phyloP scores from a whole-genome alignment of 92 coral and sea anemone genomes.

The Anthopleura xanthogrammica region DNA sequence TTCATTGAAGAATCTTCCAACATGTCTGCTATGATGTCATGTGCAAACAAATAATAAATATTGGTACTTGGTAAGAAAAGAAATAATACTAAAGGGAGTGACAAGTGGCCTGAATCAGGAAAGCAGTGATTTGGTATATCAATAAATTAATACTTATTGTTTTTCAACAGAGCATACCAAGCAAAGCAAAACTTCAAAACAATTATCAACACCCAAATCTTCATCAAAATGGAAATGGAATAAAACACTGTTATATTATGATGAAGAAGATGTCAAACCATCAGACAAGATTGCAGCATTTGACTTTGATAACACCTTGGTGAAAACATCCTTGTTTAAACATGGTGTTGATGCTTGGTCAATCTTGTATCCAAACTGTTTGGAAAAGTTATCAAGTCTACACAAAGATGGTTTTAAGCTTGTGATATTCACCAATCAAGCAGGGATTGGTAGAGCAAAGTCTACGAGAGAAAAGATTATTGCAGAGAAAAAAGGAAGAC shows the following conservation, averaged over 20 bases:
- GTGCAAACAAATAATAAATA: too few relatives aligned
- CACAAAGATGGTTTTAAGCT: conserved; percentile 58
- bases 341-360: conserved; percentile 76
- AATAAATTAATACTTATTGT: too few relatives aligned
- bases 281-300: conserved; percentile 65
- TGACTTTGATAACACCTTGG: conserved; percentile 74
- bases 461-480: conserved; percentile 48
- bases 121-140: too few relatives aligned
- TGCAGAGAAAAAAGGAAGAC: conserved; percentile 60
- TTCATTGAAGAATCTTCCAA: too few relatives aligned
- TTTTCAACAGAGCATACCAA: neutral
- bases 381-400: conserved; percentile 36
- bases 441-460: conserved; percentile 68
- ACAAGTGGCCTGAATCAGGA: too few relatives aligned
- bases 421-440: conserved; percentile 72
- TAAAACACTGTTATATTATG: conserved; percentile 47
- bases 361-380: conserved; percentile 49
- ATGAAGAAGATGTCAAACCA: conserved; percentile 34
- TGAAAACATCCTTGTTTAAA: conserved; percentile 62
- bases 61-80: too few relatives aligned
- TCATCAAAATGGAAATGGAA: conserved; percentile 58
- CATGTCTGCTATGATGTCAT: too few relatives aligned
- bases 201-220: conserved; percentile 5
- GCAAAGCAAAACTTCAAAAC: neutral
- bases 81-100: too few relatives aligned